phyloP scores from a whole-genome alignment of 2,113 vertebrate genomes.

The Heloderma charlesbogerti region DNA sequence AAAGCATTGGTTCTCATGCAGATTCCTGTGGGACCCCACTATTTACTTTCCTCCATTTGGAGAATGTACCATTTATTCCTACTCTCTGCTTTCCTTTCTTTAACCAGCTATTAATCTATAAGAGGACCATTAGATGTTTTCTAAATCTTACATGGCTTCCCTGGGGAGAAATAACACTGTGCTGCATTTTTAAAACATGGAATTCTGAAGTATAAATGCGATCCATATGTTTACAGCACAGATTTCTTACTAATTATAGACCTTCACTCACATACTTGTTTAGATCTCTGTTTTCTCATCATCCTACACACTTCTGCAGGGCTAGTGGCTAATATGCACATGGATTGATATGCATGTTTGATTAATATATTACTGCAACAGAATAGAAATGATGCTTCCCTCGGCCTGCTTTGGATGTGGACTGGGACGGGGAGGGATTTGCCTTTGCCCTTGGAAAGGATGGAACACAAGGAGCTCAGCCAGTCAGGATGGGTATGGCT shows the following conservation, averaged over 20 bases:
- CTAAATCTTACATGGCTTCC: background rate
- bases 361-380: background rate
- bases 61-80: too few relatives aligned
- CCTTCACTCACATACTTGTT: background rate
- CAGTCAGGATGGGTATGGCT: background rate
- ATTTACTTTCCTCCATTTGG: too few relatives aligned
- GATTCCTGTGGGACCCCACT: too few relatives aligned
- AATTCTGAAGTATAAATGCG: background rate
- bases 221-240: background rate
- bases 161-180: background rate
- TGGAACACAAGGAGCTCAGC: background rate
- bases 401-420: background rate
- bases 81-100: too few relatives aligned
- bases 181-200: background rate
- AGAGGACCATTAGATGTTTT: background rate
- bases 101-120: too few relatives aligned
- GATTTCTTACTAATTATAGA: background rate
- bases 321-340: background rate
- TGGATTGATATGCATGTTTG: too few relatives aligned
- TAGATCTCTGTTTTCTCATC: background rate
- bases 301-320: background rate
- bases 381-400: background rate
- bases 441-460: background rate
- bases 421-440: background rate
- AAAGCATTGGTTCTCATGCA: too few relatives aligned